Conservation (phyloP, 2,888 invertebrate genomes). For the Oscheius myriophilus region DNA sequence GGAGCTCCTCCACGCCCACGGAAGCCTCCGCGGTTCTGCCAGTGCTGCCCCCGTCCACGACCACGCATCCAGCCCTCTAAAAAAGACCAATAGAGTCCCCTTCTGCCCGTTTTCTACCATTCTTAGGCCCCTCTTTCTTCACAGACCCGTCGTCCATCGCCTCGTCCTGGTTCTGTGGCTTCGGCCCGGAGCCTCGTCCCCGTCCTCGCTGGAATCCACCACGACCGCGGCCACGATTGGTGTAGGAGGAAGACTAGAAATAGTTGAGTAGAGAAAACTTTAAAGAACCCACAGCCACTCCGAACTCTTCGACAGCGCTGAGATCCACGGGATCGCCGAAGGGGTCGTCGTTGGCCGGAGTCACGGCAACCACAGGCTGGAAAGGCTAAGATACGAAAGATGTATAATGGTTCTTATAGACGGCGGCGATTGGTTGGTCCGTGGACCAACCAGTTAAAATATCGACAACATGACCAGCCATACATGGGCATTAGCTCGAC, state of each 20-base stretch:
- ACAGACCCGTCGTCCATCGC: background rate
- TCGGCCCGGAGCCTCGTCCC: background rate
- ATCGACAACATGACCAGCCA: too few relatives aligned
- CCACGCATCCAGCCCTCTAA: constrained; percentile 23
- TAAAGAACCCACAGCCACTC: constrained; percentile 25
- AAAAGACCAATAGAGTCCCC: background rate
- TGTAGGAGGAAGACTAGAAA: constrained; percentile 2
- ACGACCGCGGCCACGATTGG: constrained; percentile 11
- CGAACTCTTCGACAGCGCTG: constrained; percentile 43
- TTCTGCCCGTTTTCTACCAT: background rate
- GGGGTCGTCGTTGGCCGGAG: constrained; percentile 50
- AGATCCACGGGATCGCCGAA: constrained; percentile 49
- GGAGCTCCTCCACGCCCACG: constrained; percentile 16
- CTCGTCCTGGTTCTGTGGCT: background rate
- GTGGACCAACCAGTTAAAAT: too few relatives aligned
- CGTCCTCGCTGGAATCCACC: constrained; percentile 7
- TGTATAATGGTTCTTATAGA: too few relatives aligned
- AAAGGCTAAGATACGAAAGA: too few relatives aligned
- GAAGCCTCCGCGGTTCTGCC: constrained; percentile 19
- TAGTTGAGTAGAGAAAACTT: background rate
- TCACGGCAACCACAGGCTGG: constrained; percentile 34
- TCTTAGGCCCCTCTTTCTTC: background rate
- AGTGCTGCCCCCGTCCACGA: constrained; percentile 16
- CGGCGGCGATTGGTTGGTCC: too few relatives aligned
- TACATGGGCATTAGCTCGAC: too few relatives aligned